phyloP scores from a whole-genome alignment of 2,888 invertebrate species.

The Plebejus argus region DNA sequence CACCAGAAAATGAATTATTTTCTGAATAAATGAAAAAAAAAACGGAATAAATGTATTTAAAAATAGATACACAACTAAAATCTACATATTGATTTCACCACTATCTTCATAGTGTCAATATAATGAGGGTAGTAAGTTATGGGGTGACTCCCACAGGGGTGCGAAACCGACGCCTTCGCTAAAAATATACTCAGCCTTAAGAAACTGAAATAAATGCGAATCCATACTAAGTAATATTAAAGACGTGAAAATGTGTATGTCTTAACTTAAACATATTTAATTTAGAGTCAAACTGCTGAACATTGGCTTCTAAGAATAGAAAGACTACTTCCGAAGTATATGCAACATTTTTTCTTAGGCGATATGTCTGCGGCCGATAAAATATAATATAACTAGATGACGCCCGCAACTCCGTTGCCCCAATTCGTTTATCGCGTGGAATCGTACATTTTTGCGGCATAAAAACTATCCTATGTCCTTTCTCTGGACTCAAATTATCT shows the following conservation, averaged over 20 bases:
- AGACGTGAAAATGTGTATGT: neutral
- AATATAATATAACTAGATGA: no score
- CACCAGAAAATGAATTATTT: no score
- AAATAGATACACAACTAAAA: neutral
- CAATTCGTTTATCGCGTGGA: no score
- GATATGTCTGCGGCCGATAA: neutral
- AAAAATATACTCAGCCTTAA: conserved; percentile 8
- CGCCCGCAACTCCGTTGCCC: no score
- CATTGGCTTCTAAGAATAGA: neutral
- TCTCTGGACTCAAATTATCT: no score
- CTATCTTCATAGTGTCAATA: conserved; percentile 3
- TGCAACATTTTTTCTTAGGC: neutral
- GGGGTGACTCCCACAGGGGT: neutral
- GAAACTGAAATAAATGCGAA: neutral
- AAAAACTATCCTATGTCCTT: no score
- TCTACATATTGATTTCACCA: neutral
- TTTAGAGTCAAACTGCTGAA: no score
- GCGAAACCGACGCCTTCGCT: conserved; percentile 2
- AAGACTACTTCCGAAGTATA: neutral
- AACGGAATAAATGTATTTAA: neutral
- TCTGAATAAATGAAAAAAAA: no score
- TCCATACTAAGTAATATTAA: neutral
- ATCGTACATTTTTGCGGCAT: no score
- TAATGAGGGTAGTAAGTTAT: neutral
- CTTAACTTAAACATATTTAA: no score